Base-by-base conservation (phyloP, 92 coral and sea anemone species). In the Isaurus tuberculatus region DNA sequence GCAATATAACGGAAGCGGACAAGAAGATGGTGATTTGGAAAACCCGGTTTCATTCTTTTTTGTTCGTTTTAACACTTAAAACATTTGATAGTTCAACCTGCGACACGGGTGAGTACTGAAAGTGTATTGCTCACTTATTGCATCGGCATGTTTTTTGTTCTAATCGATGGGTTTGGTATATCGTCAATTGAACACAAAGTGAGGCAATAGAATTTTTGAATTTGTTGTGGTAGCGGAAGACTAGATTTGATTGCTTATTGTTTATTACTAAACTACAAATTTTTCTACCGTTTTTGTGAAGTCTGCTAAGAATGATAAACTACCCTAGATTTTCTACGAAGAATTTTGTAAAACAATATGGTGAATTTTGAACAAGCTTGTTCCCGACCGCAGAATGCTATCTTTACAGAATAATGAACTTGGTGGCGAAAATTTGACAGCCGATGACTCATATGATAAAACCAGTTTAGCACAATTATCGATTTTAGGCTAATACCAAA, bases 1-100 rank as follows among this genome's bases (percentile, higher is more conserved):
- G 70, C 51, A 77, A 58, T 77, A 77, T 58, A 77, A 37, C 82
- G 82, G 82, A 77, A 77, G 69, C 58, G 22, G 20, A n/a, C 46
- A 28, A 61, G 11, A 77, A 77, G 55, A 77, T 77, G 70, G 82
- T 67, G 82, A 33, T 36, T 34, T 58, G 82, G 65, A 77, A 20
- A 34, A 4, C 37, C 48, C 55, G 49, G 44, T 36, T 77, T 33
- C 70, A 57, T 58, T 58, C 32, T 36, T 26, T 33, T 30, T 58
- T 77, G 20, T 27, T 77, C 51, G 48, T 77, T 30, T 51, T 74
- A n/a, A n/a, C n/a, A n/a, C 48, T 51, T 34, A 53, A 58, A 27
- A 33, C 51, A 58, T 57, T 77, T 36, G 36, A 63, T 25, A 64
- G 57, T 27, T 53, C 33, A 77, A 57, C 58, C 53, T 10, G 70